These are phyloP conservation scores for Phenacoccus solenopsis DNA, from an alignment of 1,140 invertebrate genomes.

Conservation along the genomic window DNA sequence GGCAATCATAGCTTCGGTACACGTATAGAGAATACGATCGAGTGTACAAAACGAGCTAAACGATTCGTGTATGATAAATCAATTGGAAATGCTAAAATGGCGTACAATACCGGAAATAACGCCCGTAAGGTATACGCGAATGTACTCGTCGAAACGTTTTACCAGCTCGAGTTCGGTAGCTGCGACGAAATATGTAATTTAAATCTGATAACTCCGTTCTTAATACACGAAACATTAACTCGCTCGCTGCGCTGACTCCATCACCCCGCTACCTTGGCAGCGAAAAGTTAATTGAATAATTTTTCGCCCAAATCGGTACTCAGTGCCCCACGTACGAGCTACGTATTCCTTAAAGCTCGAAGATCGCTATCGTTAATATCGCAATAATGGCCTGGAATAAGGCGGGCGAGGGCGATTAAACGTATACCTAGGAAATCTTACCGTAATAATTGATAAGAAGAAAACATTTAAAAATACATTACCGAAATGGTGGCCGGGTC, in stretches of 20 bases:
- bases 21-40: no score
- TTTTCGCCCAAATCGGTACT: background rate
- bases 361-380: background rate
- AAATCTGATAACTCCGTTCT: background rate
- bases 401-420: background rate
- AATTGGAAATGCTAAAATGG: background rate
- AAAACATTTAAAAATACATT: slow-evolving; percentile 11
- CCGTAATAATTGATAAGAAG: slow-evolving; percentile 9
- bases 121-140: no score
- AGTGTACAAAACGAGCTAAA: no score
- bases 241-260: background rate
- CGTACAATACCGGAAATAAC: background rate
- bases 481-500: background rate
- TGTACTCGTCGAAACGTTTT: no score
- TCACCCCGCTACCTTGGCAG: no score
- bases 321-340: no score
- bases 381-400: background rate
- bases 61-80: background rate
- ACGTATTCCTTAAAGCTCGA: no score
- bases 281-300: background rate
- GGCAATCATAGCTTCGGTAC: background rate
- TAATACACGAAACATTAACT: background rate
- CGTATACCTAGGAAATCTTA: background rate
- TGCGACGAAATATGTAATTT: background rate
- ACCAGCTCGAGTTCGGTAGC: background rate